Evolutionary conservation across 2,888 invertebrate genomes (phyloP).

Genomic region (Drosophila macrospina): DNA sequence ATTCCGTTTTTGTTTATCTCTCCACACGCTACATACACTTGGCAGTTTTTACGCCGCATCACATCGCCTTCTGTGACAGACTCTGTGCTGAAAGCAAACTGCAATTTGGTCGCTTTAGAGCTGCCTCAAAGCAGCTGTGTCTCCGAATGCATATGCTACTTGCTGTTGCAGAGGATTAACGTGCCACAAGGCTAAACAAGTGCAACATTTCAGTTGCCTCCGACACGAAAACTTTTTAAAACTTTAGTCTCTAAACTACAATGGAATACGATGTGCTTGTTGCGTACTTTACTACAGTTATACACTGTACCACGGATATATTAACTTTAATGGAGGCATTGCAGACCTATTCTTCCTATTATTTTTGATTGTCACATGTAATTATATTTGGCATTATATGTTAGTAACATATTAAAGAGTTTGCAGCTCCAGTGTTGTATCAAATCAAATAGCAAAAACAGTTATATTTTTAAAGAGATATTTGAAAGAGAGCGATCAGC

Average conservation of each 20-base stretch:
- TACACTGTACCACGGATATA: too few relatives aligned
- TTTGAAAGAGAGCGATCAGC: too few relatives aligned
- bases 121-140: conserved; percentile 62
- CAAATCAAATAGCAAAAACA: too few relatives aligned
- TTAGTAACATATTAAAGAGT: too few relatives aligned
- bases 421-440: too few relatives aligned
- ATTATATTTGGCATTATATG: too few relatives aligned
- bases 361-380: too few relatives aligned
- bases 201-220: conserved; percentile 6
- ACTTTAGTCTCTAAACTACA: not conserved
- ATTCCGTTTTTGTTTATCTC: conserved; percentile 75
- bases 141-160: conserved; percentile 45
- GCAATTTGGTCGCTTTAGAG: conserved; percentile 71
- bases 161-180: conserved; percentile 64
- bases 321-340: too few relatives aligned
- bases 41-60: conserved; percentile 54
- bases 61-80: conserved; percentile 56
- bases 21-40: conserved; percentile 27
- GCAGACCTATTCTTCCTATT: too few relatives aligned
- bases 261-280: not conserved
- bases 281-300: not conserved
- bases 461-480: too few relatives aligned
- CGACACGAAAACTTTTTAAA: conserved; percentile 17
- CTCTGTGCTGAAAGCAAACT: conserved; percentile 46
- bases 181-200: conserved; percentile 36